These are phyloP conservation scores for Prosopocoilus inquinatus DNA, from an alignment of 2,888 invertebrate genomes.

Conservation along the genomic window DNA sequence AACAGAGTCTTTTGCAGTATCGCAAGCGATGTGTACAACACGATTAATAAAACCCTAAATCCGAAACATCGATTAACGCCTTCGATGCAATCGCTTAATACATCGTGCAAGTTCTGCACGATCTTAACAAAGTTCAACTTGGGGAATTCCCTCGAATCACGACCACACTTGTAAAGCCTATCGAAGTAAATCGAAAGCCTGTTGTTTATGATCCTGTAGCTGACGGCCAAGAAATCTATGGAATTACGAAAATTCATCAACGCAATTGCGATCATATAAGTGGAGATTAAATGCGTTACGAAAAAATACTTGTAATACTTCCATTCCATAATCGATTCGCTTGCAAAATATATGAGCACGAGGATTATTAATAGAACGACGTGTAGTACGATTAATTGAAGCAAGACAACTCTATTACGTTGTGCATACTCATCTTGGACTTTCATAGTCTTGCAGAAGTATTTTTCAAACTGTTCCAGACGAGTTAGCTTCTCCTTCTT, in stretches of 20 bases:
- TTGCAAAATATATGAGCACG: not conserved
- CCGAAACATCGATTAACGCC: constrained; percentile 7
- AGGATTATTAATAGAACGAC: not conserved
- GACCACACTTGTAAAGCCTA: too few relatives aligned
- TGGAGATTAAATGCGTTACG: not conserved
- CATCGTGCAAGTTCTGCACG: not conserved
- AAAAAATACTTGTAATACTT: not conserved
- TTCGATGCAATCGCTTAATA: constrained; percentile 6
- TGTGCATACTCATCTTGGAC: not conserved
- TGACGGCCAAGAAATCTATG: not conserved
- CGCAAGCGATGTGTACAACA: constrained; percentile 1
- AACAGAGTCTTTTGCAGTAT: constrained; percentile 5
- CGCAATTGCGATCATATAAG: constrained; percentile 3
- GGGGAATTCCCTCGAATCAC: too few relatives aligned
- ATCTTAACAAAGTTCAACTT: too few relatives aligned
- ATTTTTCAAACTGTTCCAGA: too few relatives aligned
- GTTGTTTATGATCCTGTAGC: not conserved
- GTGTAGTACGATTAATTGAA: constrained; percentile 2
- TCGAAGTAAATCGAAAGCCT: not conserved
- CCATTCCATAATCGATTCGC: not conserved
- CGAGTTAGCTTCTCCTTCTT: too few relatives aligned
- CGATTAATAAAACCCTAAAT: constrained; percentile 3
- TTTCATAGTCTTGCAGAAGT: not conserved
- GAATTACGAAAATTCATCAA: constrained; percentile 4
- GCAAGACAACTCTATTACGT: not conserved